Conservation (phyloP, 2,888 invertebrate genomes). For the Himalopsyche kuldschensis region DNA sequence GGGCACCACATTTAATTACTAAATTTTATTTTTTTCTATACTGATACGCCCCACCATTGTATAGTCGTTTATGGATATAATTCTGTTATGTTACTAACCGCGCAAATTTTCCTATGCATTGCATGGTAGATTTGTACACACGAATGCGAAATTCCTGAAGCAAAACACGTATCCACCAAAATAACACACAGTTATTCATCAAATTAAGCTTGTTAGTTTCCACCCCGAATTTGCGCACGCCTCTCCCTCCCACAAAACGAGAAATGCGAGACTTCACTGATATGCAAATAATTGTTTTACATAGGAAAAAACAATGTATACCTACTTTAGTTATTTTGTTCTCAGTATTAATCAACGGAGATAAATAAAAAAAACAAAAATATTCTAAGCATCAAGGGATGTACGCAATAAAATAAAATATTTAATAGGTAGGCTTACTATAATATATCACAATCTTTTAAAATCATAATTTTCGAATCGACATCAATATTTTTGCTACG, state of each 20-base stretch:
- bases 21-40: not conserved
- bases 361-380: no score
- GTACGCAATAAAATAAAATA: no score
- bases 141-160: slow-evolving; percentile 25
- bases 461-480: no score
- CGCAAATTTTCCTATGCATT: slow-evolving; percentile 3
- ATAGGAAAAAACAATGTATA: slow-evolving; percentile 25
- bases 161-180: slow-evolving; percentile 34
- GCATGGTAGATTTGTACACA: not conserved
- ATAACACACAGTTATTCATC: slow-evolving; percentile 39
- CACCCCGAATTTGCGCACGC: not conserved
- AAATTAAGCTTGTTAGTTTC: slow-evolving; percentile 39
- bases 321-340: no score
- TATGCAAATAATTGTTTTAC: slow-evolving; percentile 27
- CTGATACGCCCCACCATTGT: not conserved
- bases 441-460: no score
- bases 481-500: no score
- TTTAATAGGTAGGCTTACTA: no score
- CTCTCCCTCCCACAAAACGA: not conserved
- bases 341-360: no score
- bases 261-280: slow-evolving; percentile 6
- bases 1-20: not conserved
- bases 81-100: not conserved
- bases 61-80: not conserved
- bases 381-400: no score